Percentiles rank a stretch among this genome's conserved stretches.
Evolutionary conservation across 2,113 vertebrate genomes (phyloP).

Genomic region (Willisornis vidua): DNA sequence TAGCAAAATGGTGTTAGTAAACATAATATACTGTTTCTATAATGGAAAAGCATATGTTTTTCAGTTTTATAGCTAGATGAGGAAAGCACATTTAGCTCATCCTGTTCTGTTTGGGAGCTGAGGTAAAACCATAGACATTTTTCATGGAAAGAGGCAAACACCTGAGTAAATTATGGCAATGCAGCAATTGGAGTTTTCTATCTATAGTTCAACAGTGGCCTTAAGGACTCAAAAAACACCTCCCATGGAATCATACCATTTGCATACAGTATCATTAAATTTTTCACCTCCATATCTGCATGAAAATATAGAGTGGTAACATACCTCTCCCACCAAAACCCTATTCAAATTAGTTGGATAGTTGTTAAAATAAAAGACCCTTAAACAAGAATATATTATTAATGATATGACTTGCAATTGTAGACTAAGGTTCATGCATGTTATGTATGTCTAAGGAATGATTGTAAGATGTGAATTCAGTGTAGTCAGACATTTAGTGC

Average conservation of each 20-base stretch:
- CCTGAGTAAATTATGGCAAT: background rate
- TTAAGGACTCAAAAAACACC: background rate
- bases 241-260: background rate
- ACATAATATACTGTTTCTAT: background rate
- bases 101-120: background rate
- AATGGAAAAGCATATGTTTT: constrained; percentile 1
- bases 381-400: background rate
- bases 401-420: background rate
- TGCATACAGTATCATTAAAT: background rate
- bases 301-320: background rate
- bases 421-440: background rate
- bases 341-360: background rate
- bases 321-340: background rate
- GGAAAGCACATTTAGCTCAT: background rate
- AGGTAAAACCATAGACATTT: background rate
- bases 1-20: background rate
- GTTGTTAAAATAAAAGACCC: background rate
- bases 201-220: background rate
- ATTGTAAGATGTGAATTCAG: background rate
- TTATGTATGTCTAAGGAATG: background rate
- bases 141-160: background rate
- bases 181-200: background rate
- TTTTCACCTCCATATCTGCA: background rate
- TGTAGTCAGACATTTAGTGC: background rate
- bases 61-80: background rate